Evolutionary conservation across 2,113 vertebrate genomes (phyloP), one percentile per base, ranked within the genome.

Genomic region (Thermophis baileyi): DNA sequence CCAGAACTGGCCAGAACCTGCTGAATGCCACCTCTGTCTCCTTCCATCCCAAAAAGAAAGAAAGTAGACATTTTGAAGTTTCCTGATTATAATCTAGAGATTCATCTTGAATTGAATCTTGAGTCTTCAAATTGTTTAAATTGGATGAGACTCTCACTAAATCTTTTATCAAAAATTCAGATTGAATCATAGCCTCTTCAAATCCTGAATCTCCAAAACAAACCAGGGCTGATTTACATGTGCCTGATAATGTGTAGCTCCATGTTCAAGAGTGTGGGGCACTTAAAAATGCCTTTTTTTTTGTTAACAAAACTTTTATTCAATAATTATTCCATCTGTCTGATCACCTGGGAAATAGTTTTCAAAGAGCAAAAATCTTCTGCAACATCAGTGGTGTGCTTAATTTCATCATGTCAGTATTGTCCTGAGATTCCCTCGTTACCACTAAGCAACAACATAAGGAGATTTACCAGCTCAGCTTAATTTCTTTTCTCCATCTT

Each of bases 401-500:
- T 89, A 53, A 92, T 50, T 74, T 88, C 22, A 63, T 40, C 24
- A 30, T 63, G 22, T 18, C 74, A 63, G 14, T 50, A 63, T 60
- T 60, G 46, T 90, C 89, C 46, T 14, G n/a, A 90, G 46, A 11
- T 87, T 90, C 89, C 54, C 81, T 44, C 20, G 7, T 6, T 3
- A 11, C 1, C 20, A 35, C 69, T 90, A 81, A 92, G 87, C 0
- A 44, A n/a, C 0, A 87, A 24, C 12, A 0, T 87, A 3, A 0
- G n/a, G 3, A 27, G 27, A 18, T 53, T 40, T 88, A 81, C 25
- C 44, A 6, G 35, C 91, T 55, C 51, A 87, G 53, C 40, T 74
- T 87, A 89, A 89, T 22, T 27, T 90, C 44, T 94, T 94, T 74
- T 2, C 6, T n/a, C 55, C 54, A 87, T 10, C 6, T 92, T 93